Percentiles rank a stretch among this genome's conserved stretches.
Evolutionary conservation across 2,888 invertebrate species (phyloP).

Genomic region (Embidobia sp.): DNA sequence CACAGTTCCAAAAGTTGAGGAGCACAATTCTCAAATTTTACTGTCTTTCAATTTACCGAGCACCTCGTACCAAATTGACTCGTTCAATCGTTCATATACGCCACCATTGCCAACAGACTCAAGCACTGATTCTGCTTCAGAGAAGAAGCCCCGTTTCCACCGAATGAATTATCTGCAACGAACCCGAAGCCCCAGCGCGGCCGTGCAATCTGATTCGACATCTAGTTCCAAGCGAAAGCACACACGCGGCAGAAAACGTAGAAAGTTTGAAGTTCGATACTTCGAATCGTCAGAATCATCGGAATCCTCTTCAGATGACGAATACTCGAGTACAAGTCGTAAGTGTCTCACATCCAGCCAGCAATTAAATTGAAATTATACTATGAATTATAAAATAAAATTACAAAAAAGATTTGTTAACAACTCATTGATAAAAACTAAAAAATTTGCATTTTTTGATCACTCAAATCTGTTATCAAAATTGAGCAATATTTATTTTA

Average conservation of each 20-base stretch:
- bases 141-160: neutral
- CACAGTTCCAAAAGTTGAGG: neutral
- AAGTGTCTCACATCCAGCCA: too few species aligned
- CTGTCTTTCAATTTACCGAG: slow-evolving; percentile 21
- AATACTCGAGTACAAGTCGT: too few species aligned
- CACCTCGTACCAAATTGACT: slow-evolving; percentile 21
- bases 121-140: neutral
- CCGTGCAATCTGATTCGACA: slow-evolving; percentile 16
- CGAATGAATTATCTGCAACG: neutral
- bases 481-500: too few species aligned
- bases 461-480: too few species aligned
- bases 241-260: neutral
- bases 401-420: too few species aligned
- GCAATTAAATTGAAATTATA: too few species aligned
- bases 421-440: too few species aligned
- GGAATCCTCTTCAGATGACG: too few species aligned
- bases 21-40: slow-evolving; percentile 6
- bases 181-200: slow-evolving; percentile 3
- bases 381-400: too few species aligned
- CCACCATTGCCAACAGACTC: slow-evolving; percentile 13
- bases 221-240: neutral
- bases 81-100: slow-evolving; percentile 4
- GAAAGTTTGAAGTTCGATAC: neutral
- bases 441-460: too few species aligned
- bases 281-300: neutral